A percentile compares a stretch with the other conserved stretches of the same genome.
Evolutionary conservation across 2,888 invertebrate species (phyloP).

Genomic region (Eupithecia pulchellata): DNA sequence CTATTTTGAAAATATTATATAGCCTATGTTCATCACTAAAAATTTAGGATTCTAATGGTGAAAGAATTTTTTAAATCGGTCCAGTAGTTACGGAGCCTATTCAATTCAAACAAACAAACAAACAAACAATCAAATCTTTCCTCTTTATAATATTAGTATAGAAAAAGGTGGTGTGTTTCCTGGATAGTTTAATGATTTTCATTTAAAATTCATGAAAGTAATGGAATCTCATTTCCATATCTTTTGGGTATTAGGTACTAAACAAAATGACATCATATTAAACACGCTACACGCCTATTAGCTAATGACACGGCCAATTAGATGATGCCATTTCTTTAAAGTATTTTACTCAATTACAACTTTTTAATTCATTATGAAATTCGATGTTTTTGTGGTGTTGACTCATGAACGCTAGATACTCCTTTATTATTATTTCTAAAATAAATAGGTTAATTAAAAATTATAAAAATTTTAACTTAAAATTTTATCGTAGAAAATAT

Average conservation of each 20-base stretch:
- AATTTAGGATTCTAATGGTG: too few species aligned
- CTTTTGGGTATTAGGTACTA: conserved; percentile 17
- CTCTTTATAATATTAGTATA: too few species aligned
- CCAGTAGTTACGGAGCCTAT: too few species aligned
- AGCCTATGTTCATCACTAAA: too few species aligned
- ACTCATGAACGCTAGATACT: not conserved
- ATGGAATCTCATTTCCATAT: conserved; percentile 13
- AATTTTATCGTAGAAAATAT: too few species aligned
- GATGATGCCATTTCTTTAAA: conserved; percentile 14
- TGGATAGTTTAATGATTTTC: not conserved
- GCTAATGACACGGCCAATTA: conserved; percentile 11
- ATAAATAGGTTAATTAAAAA: too few species aligned
- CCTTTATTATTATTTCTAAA: not conserved
- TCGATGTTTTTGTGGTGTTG: not conserved
- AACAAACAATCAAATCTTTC: too few species aligned
- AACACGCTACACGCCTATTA: conserved; percentile 19
- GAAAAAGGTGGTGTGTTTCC: not conserved
- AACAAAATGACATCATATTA: conserved; percentile 19
- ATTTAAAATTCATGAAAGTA: conserved; percentile 3
- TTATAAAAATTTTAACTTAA: too few species aligned
- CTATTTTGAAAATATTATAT: too few species aligned
- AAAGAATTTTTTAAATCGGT: too few species aligned
- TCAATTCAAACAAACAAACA: too few species aligned
- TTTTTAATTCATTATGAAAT: conserved; percentile 8
- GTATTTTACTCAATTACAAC: conserved; percentile 13